Evolutionary conservation across 1,140 invertebrate species (phyloP).

Genomic region (Platyscapa corneri): DNA sequence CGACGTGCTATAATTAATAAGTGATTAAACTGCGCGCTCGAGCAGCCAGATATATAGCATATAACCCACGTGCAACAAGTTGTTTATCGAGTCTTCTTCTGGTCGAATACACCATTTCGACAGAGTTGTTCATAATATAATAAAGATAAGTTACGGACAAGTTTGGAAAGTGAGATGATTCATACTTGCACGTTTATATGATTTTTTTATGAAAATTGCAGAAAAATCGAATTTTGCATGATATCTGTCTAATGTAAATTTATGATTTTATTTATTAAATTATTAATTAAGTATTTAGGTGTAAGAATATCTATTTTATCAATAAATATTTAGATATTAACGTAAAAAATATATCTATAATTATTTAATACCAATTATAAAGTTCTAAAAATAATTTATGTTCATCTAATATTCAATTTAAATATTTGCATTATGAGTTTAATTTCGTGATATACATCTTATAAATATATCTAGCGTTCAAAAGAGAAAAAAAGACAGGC

Average conservation of each 20-base stretch:
- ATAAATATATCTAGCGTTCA: no score
- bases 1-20: constrained; percentile 2
- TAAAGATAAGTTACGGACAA: not conserved
- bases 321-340: not conserved
- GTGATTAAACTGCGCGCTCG: not conserved
- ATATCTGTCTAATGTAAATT: not conserved
- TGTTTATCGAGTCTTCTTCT: not conserved
- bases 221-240: not conserved
- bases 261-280: not conserved
- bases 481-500: no score
- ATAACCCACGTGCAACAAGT: constrained; percentile 15
- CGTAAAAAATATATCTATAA: not conserved
- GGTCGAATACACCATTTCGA: not conserved
- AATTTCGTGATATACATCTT: no score
- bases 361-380: not conserved
- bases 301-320: not conserved
- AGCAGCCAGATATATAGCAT: not conserved
- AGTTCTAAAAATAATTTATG: no score
- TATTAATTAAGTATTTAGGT: not conserved
- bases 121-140: not conserved
- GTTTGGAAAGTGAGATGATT: not conserved
- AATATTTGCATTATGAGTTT: no score
- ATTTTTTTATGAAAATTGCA: not conserved
- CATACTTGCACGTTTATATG: not conserved
- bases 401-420: no score